Conservation (phyloP, 2,888 invertebrate species). For the Rapana venosa region DNA sequence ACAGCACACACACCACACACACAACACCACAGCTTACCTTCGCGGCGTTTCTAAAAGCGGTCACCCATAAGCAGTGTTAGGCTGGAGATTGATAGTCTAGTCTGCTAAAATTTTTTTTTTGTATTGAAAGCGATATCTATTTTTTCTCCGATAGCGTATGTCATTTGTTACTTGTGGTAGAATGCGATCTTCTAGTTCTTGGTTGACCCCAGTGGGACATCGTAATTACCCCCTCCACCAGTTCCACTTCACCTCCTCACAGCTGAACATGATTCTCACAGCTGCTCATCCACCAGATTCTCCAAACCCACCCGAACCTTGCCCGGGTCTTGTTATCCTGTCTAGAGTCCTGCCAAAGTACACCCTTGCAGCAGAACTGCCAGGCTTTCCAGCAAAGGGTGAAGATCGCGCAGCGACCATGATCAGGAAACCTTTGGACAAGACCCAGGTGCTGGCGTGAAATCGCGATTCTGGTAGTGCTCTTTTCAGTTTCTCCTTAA, state of each 20-base stretch:
- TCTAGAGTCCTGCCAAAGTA: constrained; percentile 40
- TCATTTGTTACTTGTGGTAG: no score
- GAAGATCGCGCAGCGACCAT: constrained; percentile 59
- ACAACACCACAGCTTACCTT: constrained; percentile 49
- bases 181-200: constrained; percentile 57
- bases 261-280: constrained; percentile 50
- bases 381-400: constrained; percentile 56
- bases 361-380: constrained; percentile 58
- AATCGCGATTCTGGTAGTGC: constrained; percentile 64
- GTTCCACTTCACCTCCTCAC: constrained; percentile 54
- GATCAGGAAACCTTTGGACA: constrained; percentile 53
- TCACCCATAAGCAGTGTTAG: no score
- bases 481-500: constrained; percentile 63
- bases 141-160: no score
- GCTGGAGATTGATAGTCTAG: no score
- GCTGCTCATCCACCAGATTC: constrained; percentile 30
- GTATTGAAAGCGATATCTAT: no score
- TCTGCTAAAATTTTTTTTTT: no score
- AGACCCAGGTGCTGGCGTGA: constrained; percentile 58
- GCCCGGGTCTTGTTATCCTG: neutral
- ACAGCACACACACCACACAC: no score
- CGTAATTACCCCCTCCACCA: constrained; percentile 59
- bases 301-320: constrained; percentile 4
- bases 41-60: constrained; percentile 56
- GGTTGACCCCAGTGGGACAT: constrained; percentile 59